Evolutionary conservation across 1,140 invertebrate genomes (phyloP), one percentile per base, ranked within the genome.

Genomic region (Helicoverpa armigera): DNA sequence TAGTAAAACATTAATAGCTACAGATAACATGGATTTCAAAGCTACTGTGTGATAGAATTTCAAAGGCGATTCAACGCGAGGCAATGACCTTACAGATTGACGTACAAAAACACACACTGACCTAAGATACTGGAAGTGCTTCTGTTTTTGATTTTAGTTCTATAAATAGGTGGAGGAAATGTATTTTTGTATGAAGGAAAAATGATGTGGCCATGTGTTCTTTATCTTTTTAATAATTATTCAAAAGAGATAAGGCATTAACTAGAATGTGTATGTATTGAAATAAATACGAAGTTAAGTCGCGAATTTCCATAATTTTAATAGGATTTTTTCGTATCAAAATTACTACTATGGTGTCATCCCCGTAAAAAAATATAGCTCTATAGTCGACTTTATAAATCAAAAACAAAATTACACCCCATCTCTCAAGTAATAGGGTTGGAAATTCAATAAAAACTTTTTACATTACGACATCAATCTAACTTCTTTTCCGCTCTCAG

Each of bases 401-500:
- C n/a, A 67, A 11, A 18, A 2, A 50, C 10, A 50, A 18, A 69
- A 69, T 50, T 23, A 43, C 11, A 1, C 12, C n/a, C 50, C 58
- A 23, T 69, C 43, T 51, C 65, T 1, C 16, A 23, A n/a, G 10
- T 23, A 50, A 69, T 50, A 69, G 50, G 35, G 65, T 50, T 50
- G 43, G 18, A 69, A 69, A 69, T 69, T 69, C 43, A 69, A 69
- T 69, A 69, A 69, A 43, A 69, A 69, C 43, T 69, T 50, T 69
- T 23, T 2, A 23, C n/a, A 69, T 69, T 23, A 23, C 43, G 10
- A 18, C 3, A 69, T 51, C 65, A 18, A 69, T 69, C 65, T 3
- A n/a, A 3, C 10, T 69, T 12, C 16, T 43, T 69, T 58, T n/a
- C 16, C 56, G 18, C 54, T 9, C 35, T 43, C 35, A 43, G 35